A percentile compares a stretch with the other conserved stretches of the same genome.
Conservation (phyloP, 2,113 vertebrate genomes). For the Loxodonta africana region DNA sequence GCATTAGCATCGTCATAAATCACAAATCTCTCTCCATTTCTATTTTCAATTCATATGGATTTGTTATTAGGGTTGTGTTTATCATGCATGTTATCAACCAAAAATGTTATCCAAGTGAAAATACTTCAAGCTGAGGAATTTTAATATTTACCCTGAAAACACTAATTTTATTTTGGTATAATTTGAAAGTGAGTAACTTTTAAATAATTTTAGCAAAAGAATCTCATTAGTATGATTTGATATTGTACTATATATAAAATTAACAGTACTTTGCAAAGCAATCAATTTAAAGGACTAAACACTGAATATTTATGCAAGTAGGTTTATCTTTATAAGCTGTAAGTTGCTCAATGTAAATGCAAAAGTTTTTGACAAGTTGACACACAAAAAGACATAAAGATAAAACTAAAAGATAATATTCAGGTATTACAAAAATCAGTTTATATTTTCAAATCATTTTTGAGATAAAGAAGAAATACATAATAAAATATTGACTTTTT, state of each 20-base stretch:
- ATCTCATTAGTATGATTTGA: background rate
- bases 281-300: conserved; percentile 44
- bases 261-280: background rate
- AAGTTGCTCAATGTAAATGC: conserved; percentile 41
- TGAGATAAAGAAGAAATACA: conserved; percentile 69
- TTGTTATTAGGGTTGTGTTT: conserved; percentile 20
- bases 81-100: background rate
- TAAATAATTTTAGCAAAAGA: conserved; percentile 46
- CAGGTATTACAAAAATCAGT: conserved; percentile 75
- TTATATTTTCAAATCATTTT: conserved; percentile 82
- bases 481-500: conserved; percentile 76
- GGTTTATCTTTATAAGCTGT: background rate
- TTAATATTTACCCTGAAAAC: conserved; percentile 40
- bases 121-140: conserved; percentile 21
- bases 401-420: conserved; percentile 74
- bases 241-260: background rate
- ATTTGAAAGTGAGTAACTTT: conserved; percentile 54
- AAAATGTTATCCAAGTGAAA: background rate
- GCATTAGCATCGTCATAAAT: background rate
- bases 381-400: conserved; percentile 69
- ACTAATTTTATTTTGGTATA: background rate
- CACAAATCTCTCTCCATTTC: background rate
- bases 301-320: conserved; percentile 37
- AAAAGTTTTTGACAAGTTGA: conserved; percentile 75
- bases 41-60: background rate